phyloP scores from a whole-genome alignment of 1,140 invertebrate genomes.

The Zaprionus taronus region DNA sequence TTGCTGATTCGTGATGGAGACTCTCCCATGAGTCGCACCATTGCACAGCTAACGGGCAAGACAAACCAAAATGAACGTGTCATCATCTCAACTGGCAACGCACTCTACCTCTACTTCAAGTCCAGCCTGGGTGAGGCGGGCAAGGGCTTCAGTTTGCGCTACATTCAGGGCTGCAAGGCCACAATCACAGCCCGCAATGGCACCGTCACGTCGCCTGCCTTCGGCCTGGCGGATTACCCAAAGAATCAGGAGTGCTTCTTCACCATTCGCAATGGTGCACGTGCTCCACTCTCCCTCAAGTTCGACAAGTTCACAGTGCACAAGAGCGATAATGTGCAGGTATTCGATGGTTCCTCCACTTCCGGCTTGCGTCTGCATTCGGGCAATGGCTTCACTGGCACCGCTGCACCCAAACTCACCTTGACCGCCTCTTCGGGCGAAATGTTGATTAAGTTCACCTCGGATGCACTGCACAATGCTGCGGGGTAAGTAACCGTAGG shows the following conservation, averaged over 20 bases:
- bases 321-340: constrained; percentile 93
- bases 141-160: constrained; percentile 96
- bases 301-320: constrained; percentile 95
- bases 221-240: constrained; percentile 92
- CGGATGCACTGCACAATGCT: constrained; percentile 93
- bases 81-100: constrained; percentile 95
- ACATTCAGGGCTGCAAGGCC: constrained; percentile 94
- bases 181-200: constrained; percentile 92
- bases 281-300: constrained; percentile 93
- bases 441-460: constrained; percentile 94
- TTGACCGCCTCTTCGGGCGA: constrained; percentile 96
- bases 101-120: constrained; percentile 96
- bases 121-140: constrained; percentile 94
- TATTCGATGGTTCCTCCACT: constrained; percentile 94
- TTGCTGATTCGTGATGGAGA: constrained; percentile 95
- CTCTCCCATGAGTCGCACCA: constrained; percentile 91
- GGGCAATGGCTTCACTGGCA: constrained; percentile 93
- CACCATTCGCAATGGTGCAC: constrained; percentile 92
- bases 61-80: constrained; percentile 91
- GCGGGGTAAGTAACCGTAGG: constrained; percentile 80
- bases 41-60: constrained; percentile 93
- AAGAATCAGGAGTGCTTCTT: constrained; percentile 96
- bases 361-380: constrained; percentile 94
- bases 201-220: constrained; percentile 94
- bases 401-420: constrained; percentile 91